phyloP scores from a whole-genome alignment of 2,797 vertebrate species.

The Salmo trutta region DNA sequence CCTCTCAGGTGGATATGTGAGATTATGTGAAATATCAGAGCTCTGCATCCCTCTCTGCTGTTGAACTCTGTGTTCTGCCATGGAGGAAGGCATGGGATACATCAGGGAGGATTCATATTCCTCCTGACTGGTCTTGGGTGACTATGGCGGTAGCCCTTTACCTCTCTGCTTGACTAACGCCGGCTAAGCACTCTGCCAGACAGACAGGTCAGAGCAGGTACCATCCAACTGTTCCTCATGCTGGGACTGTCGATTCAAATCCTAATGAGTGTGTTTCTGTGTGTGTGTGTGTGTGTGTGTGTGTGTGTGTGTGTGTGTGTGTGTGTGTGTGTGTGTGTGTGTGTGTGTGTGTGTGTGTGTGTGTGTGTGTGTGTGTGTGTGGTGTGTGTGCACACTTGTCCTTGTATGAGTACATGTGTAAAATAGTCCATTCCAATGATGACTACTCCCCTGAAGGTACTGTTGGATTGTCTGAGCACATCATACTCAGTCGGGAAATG shows the following conservation, averaged over 20 bases:
- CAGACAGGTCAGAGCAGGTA: conserved; percentile 52
- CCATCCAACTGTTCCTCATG: conserved; percentile 37
- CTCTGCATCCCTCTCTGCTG: conserved; percentile 35
- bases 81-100: conserved; percentile 29
- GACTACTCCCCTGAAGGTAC: conserved; percentile 60
- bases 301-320: conserved; percentile 7
- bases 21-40: conserved; percentile 52
- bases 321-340: conserved; percentile 30
- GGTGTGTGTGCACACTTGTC: not conserved
- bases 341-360: not conserved
- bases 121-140: conserved; percentile 2
- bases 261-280: not conserved
- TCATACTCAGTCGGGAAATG: conserved; percentile 60
- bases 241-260: conserved; percentile 49
- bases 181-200: conserved; percentile 43
- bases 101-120: conserved; percentile 14
- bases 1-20: conserved; percentile 59
- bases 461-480: conserved; percentile 65
- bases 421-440: conserved; percentile 29
- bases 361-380: conserved; percentile 41
- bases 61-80: conserved; percentile 38
- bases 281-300: not conserved
- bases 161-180: conserved; percentile 48
- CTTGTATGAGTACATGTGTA: conserved; percentile 21
- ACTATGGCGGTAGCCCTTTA: conserved; percentile 28